Percentiles rank a stretch among this genome's conserved stretches.
Conservation (phyloP, 2,797 vertebrate species). For the Euthynnus affinis region DNA sequence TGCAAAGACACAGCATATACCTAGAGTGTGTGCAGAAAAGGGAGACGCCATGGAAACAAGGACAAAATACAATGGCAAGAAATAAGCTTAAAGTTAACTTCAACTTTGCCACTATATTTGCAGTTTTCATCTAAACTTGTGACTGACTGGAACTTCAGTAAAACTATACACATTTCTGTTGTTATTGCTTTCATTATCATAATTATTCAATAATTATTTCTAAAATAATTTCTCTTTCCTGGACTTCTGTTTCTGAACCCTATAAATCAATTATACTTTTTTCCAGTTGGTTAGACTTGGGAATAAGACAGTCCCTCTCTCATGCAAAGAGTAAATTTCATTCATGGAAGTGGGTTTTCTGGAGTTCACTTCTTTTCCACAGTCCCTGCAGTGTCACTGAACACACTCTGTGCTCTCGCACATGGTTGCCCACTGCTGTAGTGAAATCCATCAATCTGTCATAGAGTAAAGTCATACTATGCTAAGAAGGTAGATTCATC, state of each 20-base stretch:
- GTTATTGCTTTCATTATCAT: neutral
- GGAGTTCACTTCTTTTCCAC: constrained; percentile 27
- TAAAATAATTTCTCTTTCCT: neutral
- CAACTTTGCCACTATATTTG: neutral
- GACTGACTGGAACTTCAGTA: neutral
- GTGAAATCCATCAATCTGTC: constrained; percentile 62
- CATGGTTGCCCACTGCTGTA: constrained; percentile 21
- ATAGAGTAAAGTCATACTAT: neutral
- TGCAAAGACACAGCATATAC: too few relatives aligned
- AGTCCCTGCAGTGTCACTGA: constrained; percentile 23
- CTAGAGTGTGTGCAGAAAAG: too few relatives aligned
- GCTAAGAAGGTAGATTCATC: constrained; percentile 6
- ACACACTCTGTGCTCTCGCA: constrained; percentile 21
- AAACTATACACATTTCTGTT: neutral
- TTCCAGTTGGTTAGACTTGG: constrained; percentile 35
- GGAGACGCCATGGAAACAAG: too few relatives aligned
- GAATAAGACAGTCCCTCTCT: constrained; percentile 47
- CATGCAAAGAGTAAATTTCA: constrained; percentile 33
- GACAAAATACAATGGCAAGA: neutral
- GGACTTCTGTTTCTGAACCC: neutral
- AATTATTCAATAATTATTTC: too few relatives aligned
- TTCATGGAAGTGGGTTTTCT: constrained; percentile 10
- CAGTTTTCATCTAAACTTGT: too few relatives aligned
- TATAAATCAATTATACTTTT: constrained; percentile 13
- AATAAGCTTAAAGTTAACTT: neutral